These are phyloP conservation scores for Rhagologus leucostigma DNA, from an alignment of 2,113 vertebrate genomes.

Conservation along the genomic window DNA sequence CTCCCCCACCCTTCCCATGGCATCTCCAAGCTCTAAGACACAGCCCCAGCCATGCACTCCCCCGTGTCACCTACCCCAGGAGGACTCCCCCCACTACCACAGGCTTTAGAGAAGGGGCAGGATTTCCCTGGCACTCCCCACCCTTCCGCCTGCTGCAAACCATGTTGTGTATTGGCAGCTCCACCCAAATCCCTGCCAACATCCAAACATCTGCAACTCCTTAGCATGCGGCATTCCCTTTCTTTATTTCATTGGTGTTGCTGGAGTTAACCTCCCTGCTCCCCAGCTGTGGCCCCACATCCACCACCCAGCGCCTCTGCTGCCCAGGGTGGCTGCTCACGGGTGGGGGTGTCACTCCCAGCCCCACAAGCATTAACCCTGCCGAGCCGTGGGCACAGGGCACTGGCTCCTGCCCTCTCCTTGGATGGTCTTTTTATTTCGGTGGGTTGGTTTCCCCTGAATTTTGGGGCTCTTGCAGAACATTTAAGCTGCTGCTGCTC, in stretches of 20 bases:
- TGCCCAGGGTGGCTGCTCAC: accelerated
- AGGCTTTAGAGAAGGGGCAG: not conserved
- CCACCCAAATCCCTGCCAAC: not conserved
- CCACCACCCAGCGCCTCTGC: not conserved
- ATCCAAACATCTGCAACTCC: slow-evolving; percentile 37
- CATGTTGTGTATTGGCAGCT: not conserved
- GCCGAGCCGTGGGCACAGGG: accelerated
- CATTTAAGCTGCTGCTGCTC: not conserved
- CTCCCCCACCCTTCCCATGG: not conserved
- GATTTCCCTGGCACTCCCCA: not conserved
- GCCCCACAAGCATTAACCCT: accelerated
- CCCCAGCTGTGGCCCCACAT: not conserved
- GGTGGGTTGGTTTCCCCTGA: not conserved
- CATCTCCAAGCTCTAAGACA: not conserved
- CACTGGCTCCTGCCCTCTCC: accelerated
- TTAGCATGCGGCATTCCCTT: slow-evolving; percentile 7
- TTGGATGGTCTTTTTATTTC: not conserved
- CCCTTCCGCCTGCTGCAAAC: not conserved
- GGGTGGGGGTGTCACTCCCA: not conserved
- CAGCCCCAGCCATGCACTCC: not conserved
- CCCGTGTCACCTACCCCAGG: not conserved
- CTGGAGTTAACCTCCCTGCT: not conserved
- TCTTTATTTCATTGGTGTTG: not conserved
- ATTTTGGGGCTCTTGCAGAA: not conserved
- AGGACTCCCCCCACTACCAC: not conserved